Conservation (phyloP, 1,140 invertebrate genomes). For the Drosophila cardini region DNA sequence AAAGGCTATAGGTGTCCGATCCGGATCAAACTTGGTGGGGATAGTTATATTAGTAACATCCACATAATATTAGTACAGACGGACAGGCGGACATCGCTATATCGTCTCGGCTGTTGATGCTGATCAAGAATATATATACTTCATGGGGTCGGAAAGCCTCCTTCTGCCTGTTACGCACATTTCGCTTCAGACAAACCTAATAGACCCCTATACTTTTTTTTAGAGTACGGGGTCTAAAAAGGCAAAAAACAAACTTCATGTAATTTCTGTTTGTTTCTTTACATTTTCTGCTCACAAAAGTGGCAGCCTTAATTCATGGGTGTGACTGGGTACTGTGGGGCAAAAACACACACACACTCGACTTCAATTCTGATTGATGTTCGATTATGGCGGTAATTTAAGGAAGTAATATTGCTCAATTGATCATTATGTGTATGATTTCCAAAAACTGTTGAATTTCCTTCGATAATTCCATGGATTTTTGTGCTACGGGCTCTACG, state of each 20-base stretch:
- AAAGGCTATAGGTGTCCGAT: too few species aligned
- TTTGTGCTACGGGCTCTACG: constrained; percentile 55
- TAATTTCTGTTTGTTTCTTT: constrained; percentile 51
- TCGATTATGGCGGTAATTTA: constrained; percentile 35
- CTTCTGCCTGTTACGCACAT: too few species aligned
- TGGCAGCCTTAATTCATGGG: constrained; percentile 75
- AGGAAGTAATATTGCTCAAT: constrained; percentile 18
- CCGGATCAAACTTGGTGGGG: too few species aligned
- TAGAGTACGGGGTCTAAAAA: too few species aligned
- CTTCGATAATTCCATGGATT: constrained; percentile 1
- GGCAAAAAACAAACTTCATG: not conserved
- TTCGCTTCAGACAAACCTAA: too few species aligned
- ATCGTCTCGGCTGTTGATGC: too few species aligned
- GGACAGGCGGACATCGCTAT: too few species aligned
- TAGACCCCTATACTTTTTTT: too few species aligned
- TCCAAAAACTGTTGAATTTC: constrained; percentile 12
- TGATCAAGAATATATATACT: too few species aligned
- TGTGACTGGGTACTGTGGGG: constrained; percentile 57
- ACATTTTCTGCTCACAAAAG: constrained; percentile 56
- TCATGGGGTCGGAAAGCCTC: too few species aligned
- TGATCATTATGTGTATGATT: constrained; percentile 45
- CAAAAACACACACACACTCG: constrained; percentile 36
- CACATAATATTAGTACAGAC: too few species aligned
- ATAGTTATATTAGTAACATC: too few species aligned
- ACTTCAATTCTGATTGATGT: constrained; percentile 34